Evolutionary conservation across 23 tunicate species (phyloP).

Genomic region (Halocynthia aurantium): DNA sequence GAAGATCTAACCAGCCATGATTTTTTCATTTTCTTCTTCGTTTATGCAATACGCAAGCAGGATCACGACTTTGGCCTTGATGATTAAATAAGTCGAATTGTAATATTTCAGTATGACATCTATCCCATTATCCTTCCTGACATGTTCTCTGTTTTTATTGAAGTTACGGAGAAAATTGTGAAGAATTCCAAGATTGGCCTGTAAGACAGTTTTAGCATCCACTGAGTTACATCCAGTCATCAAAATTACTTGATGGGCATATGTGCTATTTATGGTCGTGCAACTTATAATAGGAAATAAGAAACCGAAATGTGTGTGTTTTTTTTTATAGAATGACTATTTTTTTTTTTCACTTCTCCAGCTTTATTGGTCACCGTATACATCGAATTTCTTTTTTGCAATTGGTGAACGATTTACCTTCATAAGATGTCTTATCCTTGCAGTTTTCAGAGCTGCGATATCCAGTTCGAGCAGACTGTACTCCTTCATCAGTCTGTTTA

Average conservation of each 20-base stretch:
- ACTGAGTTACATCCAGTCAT: neutral
- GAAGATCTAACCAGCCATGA: slow-evolving; percentile 42
- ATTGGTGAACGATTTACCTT: slow-evolving; percentile 20
- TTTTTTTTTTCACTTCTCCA: neutral
- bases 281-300: neutral
- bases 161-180: slow-evolving; percentile 33
- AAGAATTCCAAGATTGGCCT: slow-evolving; percentile 47
- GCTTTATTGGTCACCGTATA: neutral
- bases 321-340: neutral
- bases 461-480: slow-evolving; percentile 28
- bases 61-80: slow-evolving; percentile 67
- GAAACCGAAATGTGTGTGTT: neutral
- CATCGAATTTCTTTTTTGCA: neutral
- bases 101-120: slow-evolving; percentile 27
- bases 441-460: slow-evolving; percentile 7
- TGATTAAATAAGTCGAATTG: slow-evolving; percentile 49
- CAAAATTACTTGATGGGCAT: too few relatives aligned
- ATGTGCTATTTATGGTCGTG: too few relatives aligned
- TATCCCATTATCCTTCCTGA: slow-evolving; percentile 47
- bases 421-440: slow-evolving; percentile 16
- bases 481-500: slow-evolving; percentile 33
- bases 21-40: slow-evolving; percentile 61
- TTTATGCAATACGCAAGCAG: slow-evolving; percentile 61
- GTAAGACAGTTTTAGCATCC: neutral
- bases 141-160: slow-evolving; percentile 14